A percentile compares a stretch with the other conserved stretches of the same genome.
Conservation (phyloP, 2,888 invertebrate species). For the Aphidius colemani region DNA sequence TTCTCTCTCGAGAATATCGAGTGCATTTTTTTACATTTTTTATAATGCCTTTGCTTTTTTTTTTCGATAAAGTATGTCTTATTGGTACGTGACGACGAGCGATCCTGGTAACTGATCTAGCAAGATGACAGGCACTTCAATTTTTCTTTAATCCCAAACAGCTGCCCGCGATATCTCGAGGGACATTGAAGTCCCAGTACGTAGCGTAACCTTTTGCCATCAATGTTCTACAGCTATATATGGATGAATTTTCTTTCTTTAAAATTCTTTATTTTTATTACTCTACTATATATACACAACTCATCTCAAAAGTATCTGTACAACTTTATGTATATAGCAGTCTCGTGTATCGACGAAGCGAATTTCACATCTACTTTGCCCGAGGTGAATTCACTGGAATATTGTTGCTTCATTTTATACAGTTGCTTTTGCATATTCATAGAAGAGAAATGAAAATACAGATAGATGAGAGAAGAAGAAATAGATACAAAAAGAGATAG, state of each 20-base stretch:
- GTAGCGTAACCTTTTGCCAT: background rate
- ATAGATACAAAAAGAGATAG: no score
- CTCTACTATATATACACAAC: no score
- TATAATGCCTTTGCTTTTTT: background rate
- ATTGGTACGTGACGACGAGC: conserved; percentile 33
- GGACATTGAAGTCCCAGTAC: conserved; percentile 26
- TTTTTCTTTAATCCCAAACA: conserved; percentile 45
- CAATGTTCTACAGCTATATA: background rate
- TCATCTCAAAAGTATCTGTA: no score
- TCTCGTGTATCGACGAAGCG: conserved; percentile 38
- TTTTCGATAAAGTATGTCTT: background rate
- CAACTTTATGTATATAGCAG: no score
- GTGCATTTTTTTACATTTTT: conserved; percentile 11
- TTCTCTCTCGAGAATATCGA: conserved; percentile 10
- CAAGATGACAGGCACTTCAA: conserved; percentile 40
- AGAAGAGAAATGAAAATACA: conserved; percentile 8
- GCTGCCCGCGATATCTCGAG: conserved; percentile 29
- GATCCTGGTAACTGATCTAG: conserved; percentile 36
- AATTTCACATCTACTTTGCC: conserved; percentile 41
- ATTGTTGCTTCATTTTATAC: conserved; percentile 48
- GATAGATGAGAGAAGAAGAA: no score
- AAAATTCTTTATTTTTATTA: no score
- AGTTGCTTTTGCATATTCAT: conserved; percentile 53
- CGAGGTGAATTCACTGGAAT: conserved; percentile 42
- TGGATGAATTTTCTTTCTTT: conserved; percentile 4